Percentiles rank a stretch among this genome's conserved stretches.
Conservation (phyloP, 2,888 invertebrate species). For the Griposia aprilina region DNA sequence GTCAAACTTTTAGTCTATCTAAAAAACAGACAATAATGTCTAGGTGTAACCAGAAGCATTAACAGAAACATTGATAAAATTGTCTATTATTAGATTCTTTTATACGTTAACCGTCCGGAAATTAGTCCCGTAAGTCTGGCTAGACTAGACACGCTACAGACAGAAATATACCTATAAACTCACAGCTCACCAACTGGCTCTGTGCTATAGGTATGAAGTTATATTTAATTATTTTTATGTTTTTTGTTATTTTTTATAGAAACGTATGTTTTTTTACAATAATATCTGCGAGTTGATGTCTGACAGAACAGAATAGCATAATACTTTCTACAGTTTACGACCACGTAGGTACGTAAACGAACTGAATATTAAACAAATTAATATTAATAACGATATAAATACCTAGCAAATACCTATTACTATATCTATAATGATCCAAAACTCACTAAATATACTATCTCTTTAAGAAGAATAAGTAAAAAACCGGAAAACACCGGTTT, state of each 20-base stretch:
- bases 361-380: neutral
- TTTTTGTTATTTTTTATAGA: too few species aligned
- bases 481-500: constrained; percentile 13
- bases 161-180: neutral
- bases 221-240: too few species aligned
- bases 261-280: constrained; percentile 14
- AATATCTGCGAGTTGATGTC: constrained; percentile 2
- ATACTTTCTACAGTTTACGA: neutral
- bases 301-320: neutral
- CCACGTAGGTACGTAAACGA: neutral
- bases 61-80: constrained; percentile 20
- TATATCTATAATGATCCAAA: neutral
- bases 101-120: constrained; percentile 29
- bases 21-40: constrained; percentile 13
- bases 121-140: constrained; percentile 36
- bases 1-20: neutral
- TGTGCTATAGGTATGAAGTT: neutral
- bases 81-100: constrained; percentile 29
- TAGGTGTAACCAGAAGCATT: neutral
- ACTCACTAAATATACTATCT: neutral
- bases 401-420: neutral
- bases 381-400: constrained; percentile 11
- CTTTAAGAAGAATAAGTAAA: neutral
- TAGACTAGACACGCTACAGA: constrained; percentile 25
- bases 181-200: constrained; percentile 5